A percentile compares a stretch with the other conserved stretches of the same genome.
Evolutionary conservation across 2,888 invertebrate genomes (phyloP).

Genomic region (Noctua janthe): DNA sequence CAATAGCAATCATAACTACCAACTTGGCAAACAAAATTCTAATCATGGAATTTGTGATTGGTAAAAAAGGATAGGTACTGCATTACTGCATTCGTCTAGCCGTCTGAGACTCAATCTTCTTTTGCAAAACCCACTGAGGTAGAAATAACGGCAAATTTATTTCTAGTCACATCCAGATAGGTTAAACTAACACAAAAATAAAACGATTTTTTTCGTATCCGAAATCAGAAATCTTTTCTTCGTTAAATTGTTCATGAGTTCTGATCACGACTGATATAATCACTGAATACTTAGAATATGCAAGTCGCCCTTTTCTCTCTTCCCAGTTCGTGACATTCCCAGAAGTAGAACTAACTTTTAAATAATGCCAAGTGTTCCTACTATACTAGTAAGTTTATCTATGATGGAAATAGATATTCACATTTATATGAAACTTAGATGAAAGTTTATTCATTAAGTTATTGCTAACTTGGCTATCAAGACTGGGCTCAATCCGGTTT

Average conservation of each 20-base stretch:
- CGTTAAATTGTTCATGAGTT: slow-evolving; percentile 6
- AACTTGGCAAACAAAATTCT: not conserved
- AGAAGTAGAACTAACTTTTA: slow-evolving; percentile 24
- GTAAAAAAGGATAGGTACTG: not conserved
- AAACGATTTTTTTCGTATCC: not conserved
- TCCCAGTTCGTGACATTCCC: slow-evolving; percentile 21
- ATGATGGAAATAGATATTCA: slow-evolving; percentile 6
- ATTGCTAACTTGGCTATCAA: not conserved
- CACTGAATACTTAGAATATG: slow-evolving; percentile 4
- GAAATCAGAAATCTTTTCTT: slow-evolving; percentile 3
- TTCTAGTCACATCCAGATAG: not conserved
- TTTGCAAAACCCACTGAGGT: slow-evolving; percentile 12
- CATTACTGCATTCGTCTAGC: not conserved
- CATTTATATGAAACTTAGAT: slow-evolving; percentile 22
- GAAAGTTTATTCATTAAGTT: slow-evolving; percentile 18
- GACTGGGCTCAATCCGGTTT: slow-evolving; percentile 2
- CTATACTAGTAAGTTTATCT: slow-evolving; percentile 4
- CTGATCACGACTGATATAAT: not conserved
- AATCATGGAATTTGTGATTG: not conserved
- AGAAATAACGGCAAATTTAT: not conserved
- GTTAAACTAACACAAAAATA: not conserved
- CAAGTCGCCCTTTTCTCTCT: slow-evolving; percentile 12
- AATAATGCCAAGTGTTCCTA: slow-evolving; percentile 21
- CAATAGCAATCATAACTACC: not conserved
- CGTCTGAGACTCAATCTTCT: not conserved